Base-by-base conservation (phyloP, 2,888 invertebrate species). In the Lymantria monacha region DNA sequence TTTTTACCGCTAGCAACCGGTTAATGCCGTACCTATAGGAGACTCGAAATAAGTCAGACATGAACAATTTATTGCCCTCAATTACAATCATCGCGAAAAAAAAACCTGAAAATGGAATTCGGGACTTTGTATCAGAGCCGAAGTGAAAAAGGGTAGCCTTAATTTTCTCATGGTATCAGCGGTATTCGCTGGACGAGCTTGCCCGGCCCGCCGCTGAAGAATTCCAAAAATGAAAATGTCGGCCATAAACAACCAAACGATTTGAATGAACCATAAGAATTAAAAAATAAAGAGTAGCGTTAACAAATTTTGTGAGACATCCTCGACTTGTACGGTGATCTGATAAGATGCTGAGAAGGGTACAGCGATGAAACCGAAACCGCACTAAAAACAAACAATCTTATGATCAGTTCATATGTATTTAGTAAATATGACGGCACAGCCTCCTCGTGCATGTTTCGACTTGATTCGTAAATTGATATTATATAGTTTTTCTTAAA, bases 201-300 rank as follows among this genome's bases (percentile, higher is more conserved):
- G 57, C 68, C 70, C 65, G 62, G 72, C 66, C 61, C 63, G 60
- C 66, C 65, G 60, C 65, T 59, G 59, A 70, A 72, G 88, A 86
- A 91, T 91, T 87, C 84, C 68, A 91, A 90, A 88, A 83, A 89
- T 86, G 83, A 90, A 91, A 91, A 91, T 88, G 87, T 84, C 81
- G 83, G 78, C 91, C 83, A 90, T 91, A 91, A 91, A 91, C 91
- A 88, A 89, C 87, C 64, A 74, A 87, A 83, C 84, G 83, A 90
- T 91, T 91, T 89, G 89, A 89, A 90, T 88, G 87, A 86, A 82
- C 79, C 74, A 73, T 72, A 82, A 79, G 80, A 83, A 84, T 82
- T 81, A 81, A 85, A 87, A 88, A 79, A 83, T 79, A 79, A 83
- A 85, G 79, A 74, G 66, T 63, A 66, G 60, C 74, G 73, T 79